These are phyloP conservation scores for Dipodomys spectabilis DNA, from an alignment of 2,113 vertebrate species.

Conservation along the genomic window DNA sequence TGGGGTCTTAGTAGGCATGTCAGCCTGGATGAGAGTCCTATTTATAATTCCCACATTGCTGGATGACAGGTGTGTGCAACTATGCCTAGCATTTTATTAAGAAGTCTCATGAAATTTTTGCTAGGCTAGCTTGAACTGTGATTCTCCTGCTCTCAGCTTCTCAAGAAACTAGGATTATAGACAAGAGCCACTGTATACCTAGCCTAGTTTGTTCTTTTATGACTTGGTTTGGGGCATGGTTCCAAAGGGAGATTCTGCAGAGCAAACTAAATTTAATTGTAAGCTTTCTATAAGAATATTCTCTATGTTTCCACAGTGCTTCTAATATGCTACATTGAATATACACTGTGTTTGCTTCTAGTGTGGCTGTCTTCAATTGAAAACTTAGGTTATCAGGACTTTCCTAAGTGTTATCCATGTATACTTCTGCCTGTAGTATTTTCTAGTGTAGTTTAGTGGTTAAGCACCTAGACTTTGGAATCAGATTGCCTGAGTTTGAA, in stretches of 20 bases:
- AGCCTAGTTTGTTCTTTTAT: background rate
- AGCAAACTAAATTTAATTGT: slow-evolving; percentile 7
- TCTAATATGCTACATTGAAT: slow-evolving; percentile 26
- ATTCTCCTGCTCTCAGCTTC: too few species aligned
- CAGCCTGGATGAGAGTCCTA: too few species aligned
- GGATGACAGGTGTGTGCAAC: too few species aligned
- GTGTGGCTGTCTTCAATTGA: background rate
- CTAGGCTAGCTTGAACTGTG: too few species aligned
- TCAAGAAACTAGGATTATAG: too few species aligned
- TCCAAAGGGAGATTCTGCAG: background rate
- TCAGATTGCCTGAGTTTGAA: slow-evolving; percentile 20
- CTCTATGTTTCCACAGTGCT: background rate
- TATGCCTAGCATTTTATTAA: too few species aligned
- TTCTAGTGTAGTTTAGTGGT: background rate
- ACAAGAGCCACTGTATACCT: too few species aligned
- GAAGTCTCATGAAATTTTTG: too few species aligned
- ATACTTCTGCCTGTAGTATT: slow-evolving; percentile 1
- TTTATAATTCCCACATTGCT: too few species aligned
- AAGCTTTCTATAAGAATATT: too few species aligned
- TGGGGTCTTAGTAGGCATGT: background rate
- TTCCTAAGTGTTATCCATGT: background rate
- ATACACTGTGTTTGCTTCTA: background rate
- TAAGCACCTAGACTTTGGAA: slow-evolving; percentile 26
- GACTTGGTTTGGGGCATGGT: background rate
- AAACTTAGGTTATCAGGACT: slow-evolving; percentile 28